A percentile compares a stretch with the other conserved stretches of the same genome.
phyloP scores from a whole-genome alignment of 2,797 vertebrate genomes.

The Sebastes minor region DNA sequence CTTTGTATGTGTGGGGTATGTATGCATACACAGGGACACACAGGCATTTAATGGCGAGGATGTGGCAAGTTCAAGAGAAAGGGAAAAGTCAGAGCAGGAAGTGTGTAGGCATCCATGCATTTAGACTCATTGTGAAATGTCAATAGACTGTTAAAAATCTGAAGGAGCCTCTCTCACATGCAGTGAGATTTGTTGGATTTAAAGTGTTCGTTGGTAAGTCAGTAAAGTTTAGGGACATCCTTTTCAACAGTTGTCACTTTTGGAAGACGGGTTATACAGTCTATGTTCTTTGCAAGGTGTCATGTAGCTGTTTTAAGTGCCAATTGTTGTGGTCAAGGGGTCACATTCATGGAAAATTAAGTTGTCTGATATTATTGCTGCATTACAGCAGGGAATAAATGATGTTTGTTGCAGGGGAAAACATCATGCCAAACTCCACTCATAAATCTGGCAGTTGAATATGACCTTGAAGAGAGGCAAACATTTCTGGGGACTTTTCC shows the following conservation, averaged over 20 bases:
- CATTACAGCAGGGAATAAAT: neutral
- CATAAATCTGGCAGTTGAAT: neutral
- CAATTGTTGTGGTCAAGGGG: neutral
- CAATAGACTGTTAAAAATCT: neutral
- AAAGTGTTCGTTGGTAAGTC: neutral
- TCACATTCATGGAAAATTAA: neutral
- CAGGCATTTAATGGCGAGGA: constrained; percentile 14
- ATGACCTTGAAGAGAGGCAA: neutral
- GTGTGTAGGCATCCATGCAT: neutral
- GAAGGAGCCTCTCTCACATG: neutral
- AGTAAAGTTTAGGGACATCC: neutral
- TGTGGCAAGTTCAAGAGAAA: constrained; percentile 11
- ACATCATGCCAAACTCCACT: neutral
- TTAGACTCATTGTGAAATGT: neutral
- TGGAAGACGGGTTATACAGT: neutral
- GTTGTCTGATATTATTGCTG: neutral
- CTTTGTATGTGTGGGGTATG: constrained; percentile 8
- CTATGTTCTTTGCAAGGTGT: neutral
- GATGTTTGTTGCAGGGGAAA: neutral
- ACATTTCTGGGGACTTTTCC: neutral
- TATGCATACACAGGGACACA: constrained; percentile 5
- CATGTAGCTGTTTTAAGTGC: neutral
- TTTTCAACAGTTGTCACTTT: neutral
- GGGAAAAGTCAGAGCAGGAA: neutral
- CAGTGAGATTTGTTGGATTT: neutral